Percentiles rank a stretch among this genome's conserved stretches.
phyloP scores from a whole-genome alignment of 2,797 vertebrate genomes.

The Myotis daubentonii region DNA sequence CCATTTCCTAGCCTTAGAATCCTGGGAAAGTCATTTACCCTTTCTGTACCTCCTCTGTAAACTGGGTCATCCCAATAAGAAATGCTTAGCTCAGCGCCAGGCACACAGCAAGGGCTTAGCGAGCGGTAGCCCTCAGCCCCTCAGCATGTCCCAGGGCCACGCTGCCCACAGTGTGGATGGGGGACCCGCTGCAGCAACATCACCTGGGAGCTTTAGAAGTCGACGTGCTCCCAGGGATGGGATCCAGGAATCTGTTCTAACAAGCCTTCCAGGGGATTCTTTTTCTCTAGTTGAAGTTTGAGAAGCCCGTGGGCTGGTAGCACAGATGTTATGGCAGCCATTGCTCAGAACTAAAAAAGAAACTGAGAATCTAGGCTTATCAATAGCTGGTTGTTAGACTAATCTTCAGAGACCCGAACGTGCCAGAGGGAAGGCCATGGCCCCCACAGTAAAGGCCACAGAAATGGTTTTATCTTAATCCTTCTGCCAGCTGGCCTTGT shows the following conservation, averaged over 20 bases:
- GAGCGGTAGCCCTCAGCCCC: accelerated
- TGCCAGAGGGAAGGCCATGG: background rate
- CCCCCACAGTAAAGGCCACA: accelerated
- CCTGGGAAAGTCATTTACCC: background rate
- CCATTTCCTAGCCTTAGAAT: background rate
- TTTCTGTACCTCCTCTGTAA: background rate
- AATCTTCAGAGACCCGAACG: background rate
- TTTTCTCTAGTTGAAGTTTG: background rate
- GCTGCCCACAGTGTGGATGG: background rate
- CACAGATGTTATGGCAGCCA: too few species aligned
- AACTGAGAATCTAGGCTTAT: background rate
- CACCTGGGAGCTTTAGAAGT: too few species aligned
- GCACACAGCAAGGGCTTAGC: background rate
- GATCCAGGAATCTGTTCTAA: background rate
- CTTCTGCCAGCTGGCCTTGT: background rate
- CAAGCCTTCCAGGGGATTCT: background rate
- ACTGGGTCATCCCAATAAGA: too few species aligned
- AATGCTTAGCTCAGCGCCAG: background rate
- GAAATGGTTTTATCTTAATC: background rate
- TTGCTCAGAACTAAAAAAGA: background rate
- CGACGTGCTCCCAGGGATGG: too few species aligned
- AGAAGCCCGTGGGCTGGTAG: background rate
- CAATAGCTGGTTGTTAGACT: background rate
- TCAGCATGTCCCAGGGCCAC: background rate
- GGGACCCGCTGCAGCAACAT: accelerated